Conservation (phyloP, 2,888 invertebrate genomes). For the Melanophora roralis region DNA sequence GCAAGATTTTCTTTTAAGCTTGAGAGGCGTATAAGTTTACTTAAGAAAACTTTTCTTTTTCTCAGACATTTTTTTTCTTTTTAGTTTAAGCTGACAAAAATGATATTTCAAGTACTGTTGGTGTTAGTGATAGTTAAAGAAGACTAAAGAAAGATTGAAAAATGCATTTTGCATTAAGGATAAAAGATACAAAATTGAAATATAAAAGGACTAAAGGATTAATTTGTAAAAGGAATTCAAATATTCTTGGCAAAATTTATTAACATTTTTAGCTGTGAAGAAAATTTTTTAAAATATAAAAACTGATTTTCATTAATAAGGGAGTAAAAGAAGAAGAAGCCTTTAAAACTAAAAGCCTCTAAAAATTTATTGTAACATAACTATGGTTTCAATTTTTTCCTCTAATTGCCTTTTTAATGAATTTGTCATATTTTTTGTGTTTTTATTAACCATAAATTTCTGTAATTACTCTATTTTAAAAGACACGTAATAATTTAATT, state of each 20-base stretch:
- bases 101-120: background rate
- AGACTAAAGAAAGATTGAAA: background rate
- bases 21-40: constrained; percentile 60
- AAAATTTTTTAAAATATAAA: too few relatives aligned
- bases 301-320: too few relatives aligned
- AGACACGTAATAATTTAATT: constrained; percentile 59
- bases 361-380: too few relatives aligned
- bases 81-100: background rate
- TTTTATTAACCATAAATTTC: constrained; percentile 25
- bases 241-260: too few relatives aligned
- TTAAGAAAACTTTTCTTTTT: constrained; percentile 43
- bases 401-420: constrained; percentile 11
- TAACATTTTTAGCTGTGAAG: too few relatives aligned
- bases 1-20: constrained; percentile 42
- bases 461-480: constrained; percentile 46
- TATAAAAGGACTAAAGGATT: background rate
- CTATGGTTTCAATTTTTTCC: background rate
- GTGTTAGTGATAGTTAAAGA: constrained; percentile 16
- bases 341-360: too few relatives aligned
- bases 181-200: background rate
- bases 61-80: background rate
- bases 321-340: too few relatives aligned
- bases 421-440: constrained; percentile 15
- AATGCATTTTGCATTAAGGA: background rate
- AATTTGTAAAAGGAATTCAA: too few relatives aligned